phyloP scores from a whole-genome alignment of 2,113 vertebrate genomes.

The Brachypteracias leptosomus region DNA sequence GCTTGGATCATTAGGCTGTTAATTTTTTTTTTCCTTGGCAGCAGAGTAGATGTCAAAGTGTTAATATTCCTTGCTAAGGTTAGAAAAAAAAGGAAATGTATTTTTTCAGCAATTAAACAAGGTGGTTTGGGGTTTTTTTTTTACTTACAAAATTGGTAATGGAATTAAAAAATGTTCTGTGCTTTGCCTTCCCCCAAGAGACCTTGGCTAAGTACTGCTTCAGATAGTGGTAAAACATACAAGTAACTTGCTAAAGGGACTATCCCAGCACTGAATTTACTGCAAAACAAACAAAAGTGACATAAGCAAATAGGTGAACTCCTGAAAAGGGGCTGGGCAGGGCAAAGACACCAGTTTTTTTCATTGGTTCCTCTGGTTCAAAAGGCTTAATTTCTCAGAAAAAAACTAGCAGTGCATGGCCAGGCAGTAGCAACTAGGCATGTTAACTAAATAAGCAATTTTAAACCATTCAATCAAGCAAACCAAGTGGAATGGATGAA shows the following conservation, averaged over 20 bases:
- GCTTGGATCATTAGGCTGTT: not conserved
- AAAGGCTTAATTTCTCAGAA: conserved; percentile 6
- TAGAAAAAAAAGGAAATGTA: not conserved
- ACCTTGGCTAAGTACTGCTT: not conserved
- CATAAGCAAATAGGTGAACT: conserved; percentile 57
- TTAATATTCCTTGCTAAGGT: not conserved
- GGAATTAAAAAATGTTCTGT: not conserved
- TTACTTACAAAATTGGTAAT: not conserved
- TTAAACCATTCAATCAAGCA: conserved; percentile 44
- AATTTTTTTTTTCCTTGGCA: not conserved
- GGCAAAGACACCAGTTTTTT: not conserved
- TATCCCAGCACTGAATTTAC: conserved; percentile 39
- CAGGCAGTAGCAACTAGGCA: not conserved
- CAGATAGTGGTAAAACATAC: not conserved
- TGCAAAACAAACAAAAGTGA: conserved; percentile 55
- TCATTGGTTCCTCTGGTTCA: not conserved
- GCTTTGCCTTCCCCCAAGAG: not conserved
- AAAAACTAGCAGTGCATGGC: not conserved
- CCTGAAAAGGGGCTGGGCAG: conserved; percentile 2
- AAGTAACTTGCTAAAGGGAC: conserved; percentile 1
- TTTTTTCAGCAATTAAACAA: not conserved
- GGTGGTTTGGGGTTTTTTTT: not conserved
- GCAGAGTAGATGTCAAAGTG: not conserved
- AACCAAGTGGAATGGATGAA: conserved; percentile 1
- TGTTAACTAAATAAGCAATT: conserved; percentile 35